These are phyloP conservation scores for Artibeus jamaicensis DNA, from an alignment of 2,797 vertebrate species.

Conservation along the genomic window DNA sequence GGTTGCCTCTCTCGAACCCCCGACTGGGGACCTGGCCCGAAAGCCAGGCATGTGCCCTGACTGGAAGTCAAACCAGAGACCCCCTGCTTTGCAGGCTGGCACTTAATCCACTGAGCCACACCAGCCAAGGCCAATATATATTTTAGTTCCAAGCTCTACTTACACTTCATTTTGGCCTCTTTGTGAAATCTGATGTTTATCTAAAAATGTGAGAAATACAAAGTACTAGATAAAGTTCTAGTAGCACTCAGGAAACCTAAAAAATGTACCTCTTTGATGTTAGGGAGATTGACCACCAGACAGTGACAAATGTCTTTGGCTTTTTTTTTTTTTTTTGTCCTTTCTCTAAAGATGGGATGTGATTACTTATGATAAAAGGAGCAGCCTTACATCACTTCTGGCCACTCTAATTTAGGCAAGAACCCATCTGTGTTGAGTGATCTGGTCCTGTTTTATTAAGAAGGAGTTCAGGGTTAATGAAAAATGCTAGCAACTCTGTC, in stretches of 20 bases:
- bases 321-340: neutral
- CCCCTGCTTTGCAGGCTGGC: too few species aligned
- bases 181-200: neutral
- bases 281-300: neutral
- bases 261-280: neutral
- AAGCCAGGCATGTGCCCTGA: too few species aligned
- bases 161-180: neutral
- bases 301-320: neutral
- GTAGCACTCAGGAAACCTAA: neutral
- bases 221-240: neutral
- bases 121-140: neutral
- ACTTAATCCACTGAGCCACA: too few species aligned
- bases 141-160: neutral
- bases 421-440: neutral
- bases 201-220: neutral
- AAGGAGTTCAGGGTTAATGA: conserved; percentile 8
- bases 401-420: neutral
- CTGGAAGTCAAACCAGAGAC: too few species aligned
- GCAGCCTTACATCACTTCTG: neutral
- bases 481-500: neutral
- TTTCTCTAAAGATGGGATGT: conserved; percentile 8
- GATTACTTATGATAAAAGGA: conserved; percentile 25
- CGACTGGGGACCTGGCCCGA: too few species aligned
- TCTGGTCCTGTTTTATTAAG: conserved; percentile 5
- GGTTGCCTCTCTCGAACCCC: too few species aligned